These are phyloP conservation scores for Habropoda laboriosa DNA, from an alignment of 1,140 invertebrate species.

Conservation along the genomic window DNA sequence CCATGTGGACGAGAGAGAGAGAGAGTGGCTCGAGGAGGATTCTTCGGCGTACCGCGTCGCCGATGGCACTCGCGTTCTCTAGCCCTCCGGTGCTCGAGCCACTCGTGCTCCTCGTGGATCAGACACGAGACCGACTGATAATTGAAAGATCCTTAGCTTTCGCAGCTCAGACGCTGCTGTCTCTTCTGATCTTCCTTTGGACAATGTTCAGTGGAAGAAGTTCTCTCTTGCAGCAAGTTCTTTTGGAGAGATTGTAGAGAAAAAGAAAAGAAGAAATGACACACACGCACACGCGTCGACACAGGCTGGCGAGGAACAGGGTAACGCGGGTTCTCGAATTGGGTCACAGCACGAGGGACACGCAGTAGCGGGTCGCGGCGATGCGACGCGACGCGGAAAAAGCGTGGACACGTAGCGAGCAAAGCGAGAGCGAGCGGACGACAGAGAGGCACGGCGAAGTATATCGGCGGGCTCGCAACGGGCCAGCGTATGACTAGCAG, in stretches of 20 bases:
- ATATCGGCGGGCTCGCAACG: conserved; percentile 74
- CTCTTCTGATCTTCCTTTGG: too few species aligned
- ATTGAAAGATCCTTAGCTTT: too few species aligned
- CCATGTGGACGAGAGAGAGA: conserved; percentile 64
- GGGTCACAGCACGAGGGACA: conserved; percentile 31
- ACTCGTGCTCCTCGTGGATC: neutral
- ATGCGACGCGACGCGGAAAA: conserved; percentile 21
- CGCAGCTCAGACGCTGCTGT: too few species aligned
- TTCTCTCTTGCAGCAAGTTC: too few species aligned
- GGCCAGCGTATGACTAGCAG: conserved; percentile 80
- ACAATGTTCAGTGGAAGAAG: too few species aligned
- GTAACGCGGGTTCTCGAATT: conserved; percentile 6
- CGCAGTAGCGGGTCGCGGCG: conserved; percentile 23
- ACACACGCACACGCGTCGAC: neutral
- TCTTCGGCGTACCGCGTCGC: neutral
- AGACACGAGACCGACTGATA: neutral
- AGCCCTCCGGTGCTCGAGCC: neutral
- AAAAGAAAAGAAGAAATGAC: too few species aligned
- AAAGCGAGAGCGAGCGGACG: conserved; percentile 34
- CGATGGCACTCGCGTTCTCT: neutral
- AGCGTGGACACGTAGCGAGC: conserved; percentile 23
- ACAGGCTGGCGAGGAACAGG: neutral
- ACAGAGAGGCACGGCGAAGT: conserved; percentile 53
- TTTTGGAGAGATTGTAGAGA: too few species aligned
- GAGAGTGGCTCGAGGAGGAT: neutral